phyloP scores from a whole-genome alignment of 1,140 invertebrate species.

The Triops longicaudatus region DNA sequence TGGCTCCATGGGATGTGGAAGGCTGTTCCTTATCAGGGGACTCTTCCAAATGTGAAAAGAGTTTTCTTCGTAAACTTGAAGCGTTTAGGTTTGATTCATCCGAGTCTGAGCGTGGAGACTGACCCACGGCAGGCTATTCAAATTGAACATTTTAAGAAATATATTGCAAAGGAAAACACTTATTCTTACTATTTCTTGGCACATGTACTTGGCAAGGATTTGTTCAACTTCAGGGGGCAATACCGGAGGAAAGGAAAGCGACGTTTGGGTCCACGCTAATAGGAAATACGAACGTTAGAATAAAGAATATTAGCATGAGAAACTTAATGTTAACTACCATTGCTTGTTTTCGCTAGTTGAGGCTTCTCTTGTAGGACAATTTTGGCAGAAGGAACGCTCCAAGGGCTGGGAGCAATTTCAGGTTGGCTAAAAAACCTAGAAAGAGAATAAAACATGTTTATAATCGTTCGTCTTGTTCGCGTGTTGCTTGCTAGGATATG shows the following conservation, averaged over 20 bases:
- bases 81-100: conserved; percentile 24
- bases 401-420: conserved; percentile 26
- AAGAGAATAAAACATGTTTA: not conserved
- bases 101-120: conserved; percentile 16
- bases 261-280: conserved; percentile 26
- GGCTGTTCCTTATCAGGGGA: not conserved
- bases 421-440: conserved; percentile 24
- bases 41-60: conserved; percentile 16
- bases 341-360: conserved; percentile 12
- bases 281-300: not conserved
- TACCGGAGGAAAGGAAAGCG: conserved; percentile 24
- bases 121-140: conserved; percentile 12
- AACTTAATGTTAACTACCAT: not conserved
- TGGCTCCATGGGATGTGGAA: not conserved
- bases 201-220: conserved; percentile 25
- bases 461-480: not conserved
- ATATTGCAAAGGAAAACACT: not conserved
- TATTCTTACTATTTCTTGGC: conserved; percentile 13
- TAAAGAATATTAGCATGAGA: not conserved
- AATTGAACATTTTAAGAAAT: not conserved
- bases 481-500: not conserved
- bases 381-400: conserved; percentile 22
- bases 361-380: not conserved
- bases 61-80: conserved; percentile 24
- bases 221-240: conserved; percentile 26